Evolutionary conservation across 2,113 vertebrate genomes (phyloP).

Genomic region (Urocitellus parryii): DNA sequence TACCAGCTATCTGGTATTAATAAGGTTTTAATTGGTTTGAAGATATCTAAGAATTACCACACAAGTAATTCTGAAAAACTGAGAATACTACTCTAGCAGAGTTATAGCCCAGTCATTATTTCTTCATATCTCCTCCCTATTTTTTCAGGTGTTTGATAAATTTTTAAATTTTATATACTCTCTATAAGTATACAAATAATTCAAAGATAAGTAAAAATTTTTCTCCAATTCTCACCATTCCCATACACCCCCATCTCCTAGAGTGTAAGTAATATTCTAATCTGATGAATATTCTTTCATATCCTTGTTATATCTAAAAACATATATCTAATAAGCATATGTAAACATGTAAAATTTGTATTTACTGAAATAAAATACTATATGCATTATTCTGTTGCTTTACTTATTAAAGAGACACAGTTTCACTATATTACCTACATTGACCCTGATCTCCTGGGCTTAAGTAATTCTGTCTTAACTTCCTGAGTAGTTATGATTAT

Average conservation of each 20-base stretch:
- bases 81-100: neutral
- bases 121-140: neutral
- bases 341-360: neutral
- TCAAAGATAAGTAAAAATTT: neutral
- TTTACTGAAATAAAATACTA: neutral
- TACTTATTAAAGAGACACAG: neutral
- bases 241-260: neutral
- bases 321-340: neutral
- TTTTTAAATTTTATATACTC: neutral
- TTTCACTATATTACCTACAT: neutral
- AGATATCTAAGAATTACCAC: neutral
- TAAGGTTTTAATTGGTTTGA: neutral
- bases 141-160: neutral
- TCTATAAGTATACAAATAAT: conserved; percentile 14
- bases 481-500: neutral
- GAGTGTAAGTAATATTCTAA: neutral
- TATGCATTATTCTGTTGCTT: neutral
- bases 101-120: neutral
- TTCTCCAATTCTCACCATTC: neutral
- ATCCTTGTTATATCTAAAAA: neutral
- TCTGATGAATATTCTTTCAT: neutral
- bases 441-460: neutral
- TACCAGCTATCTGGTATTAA: neutral
- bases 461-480: neutral
- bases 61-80: neutral